phyloP scores from a whole-genome alignment of 1,140 invertebrate species.

The Drosophila triauraria region DNA sequence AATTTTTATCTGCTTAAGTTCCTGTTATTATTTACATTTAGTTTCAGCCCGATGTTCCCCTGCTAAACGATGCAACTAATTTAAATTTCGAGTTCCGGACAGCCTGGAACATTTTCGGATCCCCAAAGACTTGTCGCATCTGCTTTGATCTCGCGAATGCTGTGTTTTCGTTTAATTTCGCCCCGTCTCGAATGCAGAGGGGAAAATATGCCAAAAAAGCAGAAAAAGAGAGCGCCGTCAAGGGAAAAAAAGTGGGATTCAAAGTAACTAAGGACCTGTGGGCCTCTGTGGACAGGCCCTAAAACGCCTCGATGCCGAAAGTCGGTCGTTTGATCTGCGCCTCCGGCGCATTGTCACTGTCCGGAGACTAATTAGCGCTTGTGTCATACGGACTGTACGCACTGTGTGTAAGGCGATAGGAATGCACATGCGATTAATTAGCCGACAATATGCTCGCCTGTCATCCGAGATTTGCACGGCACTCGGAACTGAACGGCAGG shows the following conservation, averaged over 20 bases:
- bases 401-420: slow-evolving; percentile 8
- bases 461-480: slow-evolving; percentile 46
- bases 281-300: slow-evolving; percentile 31
- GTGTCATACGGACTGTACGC: slow-evolving; percentile 1
- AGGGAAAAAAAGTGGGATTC: slow-evolving; percentile 19
- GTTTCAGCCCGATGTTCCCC: not conserved
- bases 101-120: slow-evolving; percentile 7
- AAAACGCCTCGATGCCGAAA: slow-evolving; percentile 24
- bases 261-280: slow-evolving; percentile 28
- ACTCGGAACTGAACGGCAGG: not conserved
- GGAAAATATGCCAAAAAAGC: slow-evolving; percentile 28
- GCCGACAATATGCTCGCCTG: slow-evolving; percentile 54
- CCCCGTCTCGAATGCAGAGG: slow-evolving; percentile 29
- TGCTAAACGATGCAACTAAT: slow-evolving; percentile 30
- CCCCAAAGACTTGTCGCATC: slow-evolving; percentile 35
- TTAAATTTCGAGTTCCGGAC: slow-evolving; percentile 28
- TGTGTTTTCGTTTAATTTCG: slow-evolving; percentile 57
- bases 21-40: slow-evolving; percentile 1
- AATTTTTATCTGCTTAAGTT: not conserved
- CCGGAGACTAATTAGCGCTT: slow-evolving; percentile 68
- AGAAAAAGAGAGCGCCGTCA: not conserved
- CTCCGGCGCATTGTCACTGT: slow-evolving; percentile 57
- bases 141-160: slow-evolving; percentile 47
- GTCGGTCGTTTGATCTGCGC: slow-evolving; percentile 70
- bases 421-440: slow-evolving; percentile 77